Evolutionary conservation across 30 jellyfish, hydroid and myxozoan genomes (phyloP), one percentile per base, ranked within the genome.

Genomic region (Pseudorhiza aurosa): DNA sequence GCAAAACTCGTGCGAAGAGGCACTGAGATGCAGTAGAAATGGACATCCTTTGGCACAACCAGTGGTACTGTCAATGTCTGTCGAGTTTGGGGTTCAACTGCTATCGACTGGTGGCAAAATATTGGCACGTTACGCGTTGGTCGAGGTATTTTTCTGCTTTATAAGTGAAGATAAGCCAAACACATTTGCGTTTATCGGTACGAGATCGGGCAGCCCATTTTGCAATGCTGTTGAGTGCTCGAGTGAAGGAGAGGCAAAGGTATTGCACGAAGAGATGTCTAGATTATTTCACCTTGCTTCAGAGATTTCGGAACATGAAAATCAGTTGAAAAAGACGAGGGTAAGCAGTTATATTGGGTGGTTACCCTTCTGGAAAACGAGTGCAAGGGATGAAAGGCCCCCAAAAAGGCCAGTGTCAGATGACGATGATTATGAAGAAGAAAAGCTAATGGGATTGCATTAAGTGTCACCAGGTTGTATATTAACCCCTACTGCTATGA

Each of bases 161-260:
- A 39, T 47, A 0, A 71, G 67, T 19, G 36, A 71, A 26, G 58
- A 71, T 24, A 17, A 49, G 18, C 85, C 85, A 3, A 33, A 71
- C 47, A 27, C 50, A 8, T 71, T 71, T 71, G 72, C 33, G 1
- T 71, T 46, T 36, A 59, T 71, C 10, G 72, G 72, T 19, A 43
- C 29, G 9, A 14, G 85, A 15, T 28, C 37, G 19, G 67, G 32
- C 14, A 32, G 50, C 70, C 29, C 50, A 31, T 21, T 45, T 21
- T 71, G 85, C 35, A 50, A 71, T 71, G 70, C 39, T 45, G 47
- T 71, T 32, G 15, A 14, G 42, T 71, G 85, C 22, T 19, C 2
- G 3, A 55, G 50, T 31, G 85, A 47, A 49, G 28, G 29, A 3
- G 85, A 71, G 72, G 85, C 85, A 5, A 18, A 39, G 53, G 28